Conservation (phyloP, 2,113 vertebrate genomes). For the Gambusia affinis region DNA sequence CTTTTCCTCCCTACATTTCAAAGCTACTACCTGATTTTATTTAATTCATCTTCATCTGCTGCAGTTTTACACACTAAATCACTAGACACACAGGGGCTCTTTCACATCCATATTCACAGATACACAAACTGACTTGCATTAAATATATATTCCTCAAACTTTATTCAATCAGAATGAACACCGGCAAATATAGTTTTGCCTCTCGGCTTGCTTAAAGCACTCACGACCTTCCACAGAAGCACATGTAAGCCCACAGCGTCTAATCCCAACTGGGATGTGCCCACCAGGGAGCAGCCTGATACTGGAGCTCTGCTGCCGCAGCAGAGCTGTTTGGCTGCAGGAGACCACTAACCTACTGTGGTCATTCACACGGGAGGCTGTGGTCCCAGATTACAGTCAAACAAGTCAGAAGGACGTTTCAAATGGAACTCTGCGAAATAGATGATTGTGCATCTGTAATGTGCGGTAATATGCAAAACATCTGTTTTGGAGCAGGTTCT, state of each 20-base stretch:
- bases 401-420: slow-evolving; percentile 15
- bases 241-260: slow-evolving; percentile 22
- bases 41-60: slow-evolving; percentile 31
- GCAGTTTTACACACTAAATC: slow-evolving; percentile 19
- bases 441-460: not conserved
- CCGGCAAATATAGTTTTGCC: not conserved
- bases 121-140: slow-evolving; percentile 49
- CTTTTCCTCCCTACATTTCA: slow-evolving; percentile 34
- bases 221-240: slow-evolving; percentile 15
- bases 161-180: slow-evolving; percentile 11
- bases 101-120: slow-evolving; percentile 42
- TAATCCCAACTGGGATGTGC: slow-evolving; percentile 49
- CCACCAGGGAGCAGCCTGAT: slow-evolving; percentile 67
- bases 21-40: slow-evolving; percentile 32
- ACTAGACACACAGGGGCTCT: slow-evolving; percentile 42
- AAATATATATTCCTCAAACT: slow-evolving; percentile 8
- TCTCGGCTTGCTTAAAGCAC: not conserved
- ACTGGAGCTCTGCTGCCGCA: slow-evolving; percentile 45
- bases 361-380: slow-evolving; percentile 41
- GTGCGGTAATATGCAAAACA: not conserved
- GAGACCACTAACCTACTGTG: slow-evolving; percentile 43
- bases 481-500: not conserved
- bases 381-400: slow-evolving; percentile 14
- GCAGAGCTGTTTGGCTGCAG: slow-evolving; percentile 50
- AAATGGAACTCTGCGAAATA: slow-evolving; percentile 4